Conservation (phyloP, 2,888 invertebrate genomes). For the Sinhomidia bicolor region DNA sequence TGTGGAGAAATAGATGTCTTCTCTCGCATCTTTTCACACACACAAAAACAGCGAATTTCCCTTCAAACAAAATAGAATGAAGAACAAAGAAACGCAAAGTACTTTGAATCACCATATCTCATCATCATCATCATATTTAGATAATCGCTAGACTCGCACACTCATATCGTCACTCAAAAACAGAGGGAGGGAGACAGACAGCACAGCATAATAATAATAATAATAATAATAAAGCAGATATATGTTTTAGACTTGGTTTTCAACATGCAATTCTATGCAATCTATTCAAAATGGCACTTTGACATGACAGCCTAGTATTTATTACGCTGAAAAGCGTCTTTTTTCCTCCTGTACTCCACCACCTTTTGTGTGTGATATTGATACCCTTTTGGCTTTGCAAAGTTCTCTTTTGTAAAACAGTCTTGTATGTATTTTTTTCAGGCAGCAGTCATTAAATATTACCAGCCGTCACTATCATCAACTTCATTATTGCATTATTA, state of each 20-base stretch:
- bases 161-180: slow-evolving; percentile 7
- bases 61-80: slow-evolving; percentile 9
- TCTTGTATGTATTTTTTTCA: not conserved
- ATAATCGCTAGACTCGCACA: not conserved
- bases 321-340: slow-evolving; percentile 32
- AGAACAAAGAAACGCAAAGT: slow-evolving; percentile 19
- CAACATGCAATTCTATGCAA: not conserved
- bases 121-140: slow-evolving; percentile 25
- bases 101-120: not conserved
- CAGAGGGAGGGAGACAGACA: not conserved
- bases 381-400: slow-evolving; percentile 21
- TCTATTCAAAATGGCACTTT: slow-evolving; percentile 29
- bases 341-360: not conserved
- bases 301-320: slow-evolving; percentile 56
- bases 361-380: slow-evolving; percentile 62
- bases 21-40: slow-evolving; percentile 26
- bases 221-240: too few species aligned
- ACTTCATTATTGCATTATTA: slow-evolving; percentile 25
- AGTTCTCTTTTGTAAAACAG: slow-evolving; percentile 32
- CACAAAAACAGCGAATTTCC: slow-evolving; percentile 4
- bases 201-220: not conserved
- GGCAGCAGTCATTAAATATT: slow-evolving; percentile 10
- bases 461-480: slow-evolving; percentile 36
- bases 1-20: not conserved
- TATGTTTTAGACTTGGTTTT: not conserved